Conservation (phyloP, 2,797 vertebrate species). For the Acrossocheilus fasciatus region DNA sequence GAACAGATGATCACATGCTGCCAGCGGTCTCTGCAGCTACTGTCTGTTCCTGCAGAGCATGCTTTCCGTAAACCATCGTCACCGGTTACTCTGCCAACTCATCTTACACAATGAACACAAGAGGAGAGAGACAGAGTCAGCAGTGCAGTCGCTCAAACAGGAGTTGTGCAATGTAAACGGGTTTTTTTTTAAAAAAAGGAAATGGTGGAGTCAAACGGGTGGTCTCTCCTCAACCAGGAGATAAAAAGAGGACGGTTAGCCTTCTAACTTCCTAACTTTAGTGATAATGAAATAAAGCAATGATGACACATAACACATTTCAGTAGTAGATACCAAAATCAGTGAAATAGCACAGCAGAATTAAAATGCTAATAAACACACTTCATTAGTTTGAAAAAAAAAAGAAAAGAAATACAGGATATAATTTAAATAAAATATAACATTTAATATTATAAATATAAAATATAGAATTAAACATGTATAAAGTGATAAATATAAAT, state of each 20-base stretch:
- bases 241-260: neutral
- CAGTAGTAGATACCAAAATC: neutral
- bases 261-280: neutral
- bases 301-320: neutral
- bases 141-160: neutral
- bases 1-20: constrained; percentile 28
- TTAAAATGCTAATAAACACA: neutral
- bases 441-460: neutral
- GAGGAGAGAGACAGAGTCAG: neutral
- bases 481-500: neutral
- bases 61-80: constrained; percentile 36
- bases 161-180: neutral
- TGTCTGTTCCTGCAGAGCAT: neutral
- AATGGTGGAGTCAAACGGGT: neutral
- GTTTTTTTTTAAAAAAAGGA: neutral
- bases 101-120: constrained; percentile 6
- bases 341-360: neutral
- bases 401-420: neutral
- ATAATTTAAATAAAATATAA: neutral
- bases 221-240: neutral
- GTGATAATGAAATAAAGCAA: neutral
- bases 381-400: neutral
- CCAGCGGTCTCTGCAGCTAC: constrained; percentile 19
- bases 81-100: constrained; percentile 32
- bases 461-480: neutral